Base-by-base conservation (phyloP, 1,140 invertebrate genomes). In the Drosophila pandora region DNA sequence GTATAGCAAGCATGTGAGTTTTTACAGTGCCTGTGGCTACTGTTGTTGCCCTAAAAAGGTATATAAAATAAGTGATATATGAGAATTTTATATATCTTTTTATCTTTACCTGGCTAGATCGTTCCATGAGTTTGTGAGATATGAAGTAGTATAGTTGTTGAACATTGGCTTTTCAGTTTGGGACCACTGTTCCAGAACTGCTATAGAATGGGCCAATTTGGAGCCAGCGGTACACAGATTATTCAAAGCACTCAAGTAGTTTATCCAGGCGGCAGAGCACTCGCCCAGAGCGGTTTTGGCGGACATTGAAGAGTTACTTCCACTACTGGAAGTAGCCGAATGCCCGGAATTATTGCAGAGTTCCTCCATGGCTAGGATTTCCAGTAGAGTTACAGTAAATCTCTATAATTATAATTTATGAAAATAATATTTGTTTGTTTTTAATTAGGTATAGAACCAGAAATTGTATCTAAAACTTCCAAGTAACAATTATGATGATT, bases 231-330 rank as follows among this genome's bases (percentile, higher is more conserved):
- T 63, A 37, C 77, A 90, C 30, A 83, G 67, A 47, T 63, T 68
- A 41, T 82, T 89, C 12, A 89, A 41, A 45, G 70, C 64, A 54
- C 76, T 77, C 22, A 80, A 67, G 25, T 95, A 95, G 72, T 92
- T 92, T 7, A 94, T 92, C 94, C 94, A 95, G 80, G 93, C 94
- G 58, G 93, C 93, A 45, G 95, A 92, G 88, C 94, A 94, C 76
- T 95, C 94, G 57, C 63, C 63, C 21, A 76, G 30, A 0, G 72
- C 62, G 3, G 71, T 76, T 49, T 82, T 85, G 13, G 76, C 72
- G 5, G 81, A 85, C 50, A 85, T 69, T 32, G 81, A 83, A 21
- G 81, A 84, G 8, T 68, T 78, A 34, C 80, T 84, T 9, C 80
- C 74, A 49, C 76, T 79, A 39, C 61, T 76, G 13, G 72, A 75